Conservation (phyloP, 2,113 vertebrate species). For the Reinhardtius hippoglossoides region DNA sequence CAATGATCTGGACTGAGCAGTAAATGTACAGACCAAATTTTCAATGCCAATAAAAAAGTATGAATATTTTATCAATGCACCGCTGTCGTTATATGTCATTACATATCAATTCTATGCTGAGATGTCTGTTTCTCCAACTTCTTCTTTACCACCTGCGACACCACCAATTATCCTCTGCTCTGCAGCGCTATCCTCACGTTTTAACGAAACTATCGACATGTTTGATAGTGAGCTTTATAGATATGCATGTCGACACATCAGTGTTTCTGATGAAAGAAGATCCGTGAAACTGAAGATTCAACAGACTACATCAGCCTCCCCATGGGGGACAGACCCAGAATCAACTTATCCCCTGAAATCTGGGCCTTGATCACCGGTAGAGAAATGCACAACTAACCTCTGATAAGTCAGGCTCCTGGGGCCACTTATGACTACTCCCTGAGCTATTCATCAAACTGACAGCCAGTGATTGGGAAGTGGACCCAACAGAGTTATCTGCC, state of each 20-base stretch:
- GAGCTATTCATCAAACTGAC: constrained; percentile 55
- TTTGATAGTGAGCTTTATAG: too few relatives aligned
- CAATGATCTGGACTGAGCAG: too few relatives aligned
- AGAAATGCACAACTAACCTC: constrained; percentile 47
- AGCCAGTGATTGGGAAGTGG: constrained; percentile 42
- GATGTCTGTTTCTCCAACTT: too few relatives aligned
- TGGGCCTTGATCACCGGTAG: constrained; percentile 41
- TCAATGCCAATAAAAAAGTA: too few relatives aligned
- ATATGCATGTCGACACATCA: neutral
- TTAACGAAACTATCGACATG: too few relatives aligned
- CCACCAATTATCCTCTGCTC: too few relatives aligned
- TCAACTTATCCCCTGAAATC: constrained; percentile 39
- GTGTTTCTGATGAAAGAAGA: constrained; percentile 12
- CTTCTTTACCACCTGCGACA: too few relatives aligned
- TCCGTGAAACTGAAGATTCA: constrained; percentile 9
- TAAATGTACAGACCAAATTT: too few relatives aligned
- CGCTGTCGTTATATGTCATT: too few relatives aligned
- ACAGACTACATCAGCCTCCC: neutral
- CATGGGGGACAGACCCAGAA: constrained; percentile 34
- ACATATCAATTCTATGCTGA: too few relatives aligned
- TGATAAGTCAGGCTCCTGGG: constrained; percentile 51
- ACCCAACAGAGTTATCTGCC: constrained; percentile 30
- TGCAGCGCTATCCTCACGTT: too few relatives aligned
- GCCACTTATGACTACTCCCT: constrained; percentile 33
- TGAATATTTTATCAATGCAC: too few relatives aligned